Conservation (phyloP, 2,888 invertebrate species). For the Cerceris ruficornis region DNA sequence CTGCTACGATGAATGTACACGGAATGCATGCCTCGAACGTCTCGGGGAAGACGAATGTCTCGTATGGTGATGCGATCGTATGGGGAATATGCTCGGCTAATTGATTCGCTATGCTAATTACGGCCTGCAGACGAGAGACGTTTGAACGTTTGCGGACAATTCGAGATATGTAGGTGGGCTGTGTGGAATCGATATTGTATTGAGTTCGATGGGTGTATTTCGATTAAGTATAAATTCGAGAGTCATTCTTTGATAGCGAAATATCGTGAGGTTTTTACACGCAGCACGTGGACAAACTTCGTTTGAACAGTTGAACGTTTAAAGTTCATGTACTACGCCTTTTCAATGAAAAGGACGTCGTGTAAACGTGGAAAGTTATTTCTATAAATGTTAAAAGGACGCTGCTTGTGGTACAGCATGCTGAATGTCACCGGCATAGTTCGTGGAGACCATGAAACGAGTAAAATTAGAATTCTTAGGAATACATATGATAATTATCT, state of each 20-base stretch:
- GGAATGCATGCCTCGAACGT: neutral
- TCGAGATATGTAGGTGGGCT: no score
- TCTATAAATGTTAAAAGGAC: neutral
- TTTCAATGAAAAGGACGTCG: neutral
- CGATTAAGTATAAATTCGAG: neutral
- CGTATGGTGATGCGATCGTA: slow-evolving; percentile 1
- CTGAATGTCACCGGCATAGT: neutral
- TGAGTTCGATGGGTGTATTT: no score
- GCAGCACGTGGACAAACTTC: neutral
- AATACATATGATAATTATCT: neutral
- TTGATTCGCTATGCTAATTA: slow-evolving; percentile 25
- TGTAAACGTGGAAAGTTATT: slow-evolving; percentile 6
- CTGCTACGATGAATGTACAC: slow-evolving; percentile 21
- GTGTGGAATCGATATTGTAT: no score
- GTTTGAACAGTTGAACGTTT: neutral
- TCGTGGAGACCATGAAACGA: neutral
- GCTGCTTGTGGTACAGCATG: neutral
- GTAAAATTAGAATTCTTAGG: neutral
- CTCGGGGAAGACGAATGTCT: slow-evolving; percentile 22
- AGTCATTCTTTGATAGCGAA: neutral
- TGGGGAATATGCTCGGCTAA: slow-evolving; percentile 14
- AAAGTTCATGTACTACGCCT: neutral
- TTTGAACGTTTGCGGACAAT: neutral
- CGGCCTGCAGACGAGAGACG: no score
- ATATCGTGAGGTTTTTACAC: neutral